phyloP scores from a whole-genome alignment of 2,888 invertebrate genomes.

The Helicoverpa assulta region DNA sequence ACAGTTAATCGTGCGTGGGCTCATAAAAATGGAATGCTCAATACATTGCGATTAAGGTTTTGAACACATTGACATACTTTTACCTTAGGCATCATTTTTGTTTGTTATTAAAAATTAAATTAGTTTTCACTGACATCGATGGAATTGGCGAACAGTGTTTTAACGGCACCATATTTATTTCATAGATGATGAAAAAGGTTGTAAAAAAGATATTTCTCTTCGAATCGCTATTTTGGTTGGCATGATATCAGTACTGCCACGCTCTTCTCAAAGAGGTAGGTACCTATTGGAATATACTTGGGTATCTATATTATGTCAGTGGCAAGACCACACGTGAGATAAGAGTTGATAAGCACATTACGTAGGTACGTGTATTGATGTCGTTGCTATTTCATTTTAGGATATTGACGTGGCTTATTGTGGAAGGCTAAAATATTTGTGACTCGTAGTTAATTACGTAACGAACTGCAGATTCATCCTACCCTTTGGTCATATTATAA shows the following conservation, averaged over 20 bases:
- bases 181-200: too few relatives aligned
- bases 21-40: constrained; percentile 28
- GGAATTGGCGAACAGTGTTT: background rate
- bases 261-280: background rate
- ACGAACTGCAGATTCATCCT: background rate
- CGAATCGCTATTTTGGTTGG: background rate
- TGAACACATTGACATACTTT: constrained; percentile 48
- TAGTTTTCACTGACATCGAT: background rate
- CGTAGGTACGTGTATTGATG: constrained; percentile 18
- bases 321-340: constrained; percentile 36
- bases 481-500: too few relatives aligned
- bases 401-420: constrained; percentile 30
- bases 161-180: background rate
- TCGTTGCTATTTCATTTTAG: constrained; percentile 14
- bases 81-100: constrained; percentile 32
- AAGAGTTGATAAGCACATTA: constrained; percentile 30
- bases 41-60: constrained; percentile 26
- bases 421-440: background rate
- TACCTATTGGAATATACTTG: background rate
- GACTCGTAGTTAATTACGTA: background rate
- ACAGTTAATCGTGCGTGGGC: constrained; percentile 21
- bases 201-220: background rate
- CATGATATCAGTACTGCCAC: background rate
- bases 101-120: background rate
- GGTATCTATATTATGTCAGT: constrained; percentile 2